Conservation (phyloP, 2,888 invertebrate genomes). For the Crepidodera aurea region DNA sequence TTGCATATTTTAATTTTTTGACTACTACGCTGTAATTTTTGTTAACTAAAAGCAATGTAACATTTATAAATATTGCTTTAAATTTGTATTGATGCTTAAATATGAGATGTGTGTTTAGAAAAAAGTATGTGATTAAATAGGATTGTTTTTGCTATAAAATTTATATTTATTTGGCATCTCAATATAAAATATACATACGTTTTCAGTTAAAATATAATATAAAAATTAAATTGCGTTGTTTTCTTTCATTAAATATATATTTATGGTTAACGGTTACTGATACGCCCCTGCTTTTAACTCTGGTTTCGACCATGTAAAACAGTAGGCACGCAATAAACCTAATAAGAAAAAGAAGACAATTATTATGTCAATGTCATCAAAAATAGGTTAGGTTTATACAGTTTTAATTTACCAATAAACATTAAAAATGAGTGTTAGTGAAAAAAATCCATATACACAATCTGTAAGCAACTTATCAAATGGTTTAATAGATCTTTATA, state of each 20-base stretch:
- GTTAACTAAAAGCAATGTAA: constrained; percentile 45
- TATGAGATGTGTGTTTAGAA: constrained; percentile 40
- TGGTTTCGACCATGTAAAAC: no score
- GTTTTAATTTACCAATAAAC: neutral
- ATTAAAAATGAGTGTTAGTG: neutral
- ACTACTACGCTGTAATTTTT: constrained; percentile 49
- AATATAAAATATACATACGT: constrained; percentile 47
- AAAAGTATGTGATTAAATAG: constrained; percentile 44
- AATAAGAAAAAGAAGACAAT: no score
- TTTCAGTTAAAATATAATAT: constrained; percentile 44
- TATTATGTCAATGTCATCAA: no score
- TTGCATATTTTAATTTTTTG: constrained; percentile 51
- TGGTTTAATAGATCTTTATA: constrained; percentile 37
- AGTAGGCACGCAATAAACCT: no score
- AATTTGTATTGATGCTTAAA: constrained; percentile 40
- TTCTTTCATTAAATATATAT: no score
- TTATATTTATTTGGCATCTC: constrained; percentile 49
- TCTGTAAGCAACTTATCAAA: constrained; percentile 31
- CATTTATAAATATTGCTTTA: constrained; percentile 39
- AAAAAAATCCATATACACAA: constrained; percentile 29
- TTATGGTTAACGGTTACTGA: no score
- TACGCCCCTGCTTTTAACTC: no score
- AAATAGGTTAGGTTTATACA: no score
- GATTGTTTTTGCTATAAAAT: constrained; percentile 51
- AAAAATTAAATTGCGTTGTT: no score